These are phyloP conservation scores for Ennomos fuscantarius DNA, from an alignment of 2,888 invertebrate species.

Conservation along the genomic window DNA sequence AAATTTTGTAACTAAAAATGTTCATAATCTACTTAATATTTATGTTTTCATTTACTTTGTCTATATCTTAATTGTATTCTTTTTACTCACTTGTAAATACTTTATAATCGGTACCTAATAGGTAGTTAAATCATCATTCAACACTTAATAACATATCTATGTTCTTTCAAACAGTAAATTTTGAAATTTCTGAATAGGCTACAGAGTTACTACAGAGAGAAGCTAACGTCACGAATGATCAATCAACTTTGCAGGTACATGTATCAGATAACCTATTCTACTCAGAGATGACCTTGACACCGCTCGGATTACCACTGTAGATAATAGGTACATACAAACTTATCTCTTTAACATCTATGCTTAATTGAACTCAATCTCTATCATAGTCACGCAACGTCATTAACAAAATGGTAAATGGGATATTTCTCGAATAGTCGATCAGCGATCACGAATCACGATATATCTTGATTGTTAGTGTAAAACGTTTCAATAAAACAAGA, in stretches of 20 bases:
- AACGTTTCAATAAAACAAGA: constrained; percentile 59
- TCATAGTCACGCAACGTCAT: constrained; percentile 45
- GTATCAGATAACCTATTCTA: constrained; percentile 42
- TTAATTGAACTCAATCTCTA: constrained; percentile 20
- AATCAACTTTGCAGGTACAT: constrained; percentile 52
- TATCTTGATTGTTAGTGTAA: constrained; percentile 57
- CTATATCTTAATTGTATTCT: too few species aligned
- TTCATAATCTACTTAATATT: constrained; percentile 44
- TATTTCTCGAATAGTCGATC: constrained; percentile 43
- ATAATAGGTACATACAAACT: too few species aligned
- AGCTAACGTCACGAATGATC: constrained; percentile 41
- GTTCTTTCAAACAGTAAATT: too few species aligned
- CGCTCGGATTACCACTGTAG: constrained; percentile 39
- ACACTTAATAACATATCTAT: too few species aligned
- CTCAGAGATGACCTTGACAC: constrained; percentile 56
- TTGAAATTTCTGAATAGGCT: constrained; percentile 19
- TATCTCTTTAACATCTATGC: constrained; percentile 21
- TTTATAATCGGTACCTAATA: too few species aligned
- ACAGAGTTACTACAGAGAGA: constrained; percentile 30
- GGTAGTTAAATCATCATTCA: too few species aligned
- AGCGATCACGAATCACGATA: constrained; percentile 39
- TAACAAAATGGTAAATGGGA: constrained; percentile 30
- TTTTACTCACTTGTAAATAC: too few species aligned
- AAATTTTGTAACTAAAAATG: constrained; percentile 49
- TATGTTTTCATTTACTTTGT: constrained; percentile 25